A percentile compares a stretch with the other conserved stretches of the same genome.
Evolutionary conservation across 2,797 vertebrate species (phyloP).

Genomic region (Anomalospiza imberbis): DNA sequence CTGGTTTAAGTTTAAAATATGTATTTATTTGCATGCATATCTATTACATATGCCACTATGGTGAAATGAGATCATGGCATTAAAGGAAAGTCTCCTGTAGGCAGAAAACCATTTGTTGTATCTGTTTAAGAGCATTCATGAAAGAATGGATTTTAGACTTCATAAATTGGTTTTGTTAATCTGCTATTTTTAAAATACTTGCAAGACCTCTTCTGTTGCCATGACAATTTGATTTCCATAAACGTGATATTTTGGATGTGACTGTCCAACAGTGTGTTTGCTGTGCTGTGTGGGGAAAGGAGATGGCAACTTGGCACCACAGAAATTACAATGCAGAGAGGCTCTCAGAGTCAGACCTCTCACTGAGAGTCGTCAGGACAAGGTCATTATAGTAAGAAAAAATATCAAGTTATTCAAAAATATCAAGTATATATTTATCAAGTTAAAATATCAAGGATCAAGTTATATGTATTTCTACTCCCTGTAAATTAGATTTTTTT

Average conservation of each 20-base stretch:
- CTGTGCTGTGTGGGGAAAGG: neutral
- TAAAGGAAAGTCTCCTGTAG: neutral
- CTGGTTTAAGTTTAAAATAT: neutral
- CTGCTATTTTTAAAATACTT: conserved; percentile 77
- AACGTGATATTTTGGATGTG: conserved; percentile 66
- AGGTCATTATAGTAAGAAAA: neutral
- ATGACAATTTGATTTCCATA: conserved; percentile 77
- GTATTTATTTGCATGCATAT: neutral
- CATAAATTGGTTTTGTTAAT: conserved; percentile 73
- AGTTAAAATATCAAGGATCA: neutral
- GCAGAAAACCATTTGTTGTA: conserved; percentile 6
- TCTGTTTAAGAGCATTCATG: conserved; percentile 21
- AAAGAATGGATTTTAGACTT: conserved; percentile 64
- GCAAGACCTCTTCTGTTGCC: conserved; percentile 75
- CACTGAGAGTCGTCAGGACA: neutral
- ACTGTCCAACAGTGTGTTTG: conserved; percentile 48
- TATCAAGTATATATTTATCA: neutral
- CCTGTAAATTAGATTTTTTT: neutral
- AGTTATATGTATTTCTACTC: neutral
- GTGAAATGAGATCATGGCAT: neutral
- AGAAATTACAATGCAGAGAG: neutral
- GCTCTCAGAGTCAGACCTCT: neutral
- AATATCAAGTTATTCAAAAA: neutral
- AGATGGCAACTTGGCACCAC: conserved; percentile 29
- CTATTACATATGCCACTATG: neutral